Percentiles rank a stretch among this genome's conserved stretches.
These are phyloP conservation scores for Cepaea hortensis DNA, from an alignment of 2,888 invertebrate species.

Conservation along the genomic window DNA sequence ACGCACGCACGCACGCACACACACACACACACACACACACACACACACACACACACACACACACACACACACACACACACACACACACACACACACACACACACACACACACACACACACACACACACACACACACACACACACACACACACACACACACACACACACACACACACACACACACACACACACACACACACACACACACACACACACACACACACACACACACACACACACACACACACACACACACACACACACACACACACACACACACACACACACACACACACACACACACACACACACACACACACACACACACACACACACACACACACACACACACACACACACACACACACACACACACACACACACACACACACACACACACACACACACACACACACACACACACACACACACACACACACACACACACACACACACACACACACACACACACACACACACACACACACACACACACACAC, in stretches of 20 bases:
- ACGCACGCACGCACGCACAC: not conserved
- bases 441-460: not conserved
- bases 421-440: not conserved
- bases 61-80: not conserved
- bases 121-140: not conserved
- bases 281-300: not conserved
- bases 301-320: not conserved
- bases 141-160: not conserved
- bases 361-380: not conserved
- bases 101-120: not conserved
- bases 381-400: not conserved
- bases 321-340: not conserved
- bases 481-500: not conserved
- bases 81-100: not conserved
- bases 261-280: not conserved
- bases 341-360: not conserved
- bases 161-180: not conserved
- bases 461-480: not conserved
- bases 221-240: not conserved
- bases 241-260: not conserved
- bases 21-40: not conserved
- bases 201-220: not conserved
- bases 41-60: not conserved
- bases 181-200: not conserved
- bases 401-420: not conserved